Percentiles rank a stretch among this genome's conserved stretches.
phyloP scores from a whole-genome alignment of 2,113 vertebrate genomes.

The Pandion haliaetus region DNA sequence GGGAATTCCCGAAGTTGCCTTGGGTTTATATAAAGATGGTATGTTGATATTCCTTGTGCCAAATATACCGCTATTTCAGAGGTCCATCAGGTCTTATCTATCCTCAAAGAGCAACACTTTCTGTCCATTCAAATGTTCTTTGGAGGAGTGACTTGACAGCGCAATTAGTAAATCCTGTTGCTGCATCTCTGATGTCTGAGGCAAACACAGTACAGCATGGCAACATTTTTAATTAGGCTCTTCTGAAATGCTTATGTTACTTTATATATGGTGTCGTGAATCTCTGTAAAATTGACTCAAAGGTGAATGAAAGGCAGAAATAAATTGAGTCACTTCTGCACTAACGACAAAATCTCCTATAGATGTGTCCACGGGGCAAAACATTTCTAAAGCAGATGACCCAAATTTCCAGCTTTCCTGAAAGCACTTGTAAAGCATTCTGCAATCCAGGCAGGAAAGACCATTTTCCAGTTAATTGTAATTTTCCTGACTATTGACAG shows the following conservation, averaged over 20 bases:
- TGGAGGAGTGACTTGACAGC: neutral
- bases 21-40: neutral
- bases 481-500: neutral
- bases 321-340: neutral
- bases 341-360: accelerated
- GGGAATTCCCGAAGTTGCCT: neutral
- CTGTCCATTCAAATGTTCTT: neutral
- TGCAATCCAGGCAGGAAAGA: neutral
- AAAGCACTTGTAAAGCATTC: neutral
- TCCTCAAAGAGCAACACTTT: neutral
- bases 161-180: neutral
- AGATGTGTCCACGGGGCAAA: neutral
- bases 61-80: neutral
- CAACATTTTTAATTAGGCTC: neutral
- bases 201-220: neutral
- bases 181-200: neutral
- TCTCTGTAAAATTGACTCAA: neutral
- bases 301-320: neutral
- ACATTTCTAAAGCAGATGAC: neutral
- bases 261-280: neutral
- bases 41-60: neutral
- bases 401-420: neutral
- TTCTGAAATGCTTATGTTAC: neutral
- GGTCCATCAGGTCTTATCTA: neutral
- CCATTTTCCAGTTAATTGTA: neutral